A percentile compares a stretch with the other conserved stretches of the same genome.
Conservation (phyloP, 2,888 invertebrate species). For the Orthosia incerta region DNA sequence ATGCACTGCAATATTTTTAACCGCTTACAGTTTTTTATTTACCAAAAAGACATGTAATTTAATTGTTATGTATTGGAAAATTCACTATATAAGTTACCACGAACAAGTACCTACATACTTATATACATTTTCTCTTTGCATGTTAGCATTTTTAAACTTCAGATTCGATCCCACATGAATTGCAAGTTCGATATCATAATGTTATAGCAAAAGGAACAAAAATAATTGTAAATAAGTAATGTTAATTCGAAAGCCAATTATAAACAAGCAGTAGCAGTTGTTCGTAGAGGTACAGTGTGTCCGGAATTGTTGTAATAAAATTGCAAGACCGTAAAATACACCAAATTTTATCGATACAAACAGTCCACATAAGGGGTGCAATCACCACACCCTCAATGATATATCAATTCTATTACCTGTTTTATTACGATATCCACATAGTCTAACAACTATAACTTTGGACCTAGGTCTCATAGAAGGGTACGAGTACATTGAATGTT, state of each 20-base stretch:
- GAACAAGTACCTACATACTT: not conserved
- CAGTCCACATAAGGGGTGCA: no score
- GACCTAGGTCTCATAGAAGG: no score
- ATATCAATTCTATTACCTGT: no score
- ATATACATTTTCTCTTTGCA: not conserved
- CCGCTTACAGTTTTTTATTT: not conserved
- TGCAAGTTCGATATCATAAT: not conserved
- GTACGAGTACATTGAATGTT: no score
- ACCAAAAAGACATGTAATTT: not conserved
- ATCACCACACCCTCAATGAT: no score
- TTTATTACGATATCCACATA: no score
- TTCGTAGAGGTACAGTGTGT: no score
- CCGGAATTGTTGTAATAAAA: no score
- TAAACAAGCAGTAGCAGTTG: not conserved
- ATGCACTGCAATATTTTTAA: constrained; percentile 35
- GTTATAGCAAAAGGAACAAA: not conserved
- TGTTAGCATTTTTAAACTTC: not conserved
- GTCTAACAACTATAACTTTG: no score
- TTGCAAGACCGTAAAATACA: no score
- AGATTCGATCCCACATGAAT: not conserved
- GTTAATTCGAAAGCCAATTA: not conserved
- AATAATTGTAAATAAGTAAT: not conserved
- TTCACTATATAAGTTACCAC: not conserved
- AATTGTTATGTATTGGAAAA: not conserved
- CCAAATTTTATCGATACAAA: no score